A percentile compares a stretch with the other conserved stretches of the same genome.
Conservation (phyloP, 2,113 vertebrate genomes). For the Cyphomyrus plagiostoma region DNA sequence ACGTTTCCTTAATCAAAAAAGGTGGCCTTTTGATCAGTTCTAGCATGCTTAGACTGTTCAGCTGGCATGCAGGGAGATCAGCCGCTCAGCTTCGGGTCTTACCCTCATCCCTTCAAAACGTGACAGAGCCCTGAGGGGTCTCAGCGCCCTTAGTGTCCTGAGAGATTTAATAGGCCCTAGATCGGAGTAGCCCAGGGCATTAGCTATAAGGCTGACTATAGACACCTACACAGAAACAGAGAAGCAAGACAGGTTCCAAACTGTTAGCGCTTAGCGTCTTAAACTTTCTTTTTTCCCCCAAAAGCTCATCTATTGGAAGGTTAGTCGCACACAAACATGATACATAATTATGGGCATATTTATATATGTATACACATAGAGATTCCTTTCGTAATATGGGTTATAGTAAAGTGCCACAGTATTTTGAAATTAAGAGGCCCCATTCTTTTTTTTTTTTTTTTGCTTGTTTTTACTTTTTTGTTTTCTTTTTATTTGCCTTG, state of each 20-base stretch:
- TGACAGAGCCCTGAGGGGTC: slow-evolving; percentile 99
- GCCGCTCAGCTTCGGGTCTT: slow-evolving; percentile 84
- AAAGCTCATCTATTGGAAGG: slow-evolving; percentile 52
- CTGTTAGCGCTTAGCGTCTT: slow-evolving; percentile 65
- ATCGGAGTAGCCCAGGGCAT: slow-evolving; percentile 99
- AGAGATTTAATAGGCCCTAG: slow-evolving; percentile 99
- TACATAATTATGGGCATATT: slow-evolving; percentile 38
- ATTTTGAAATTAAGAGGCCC: slow-evolving; percentile 40
- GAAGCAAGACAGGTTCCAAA: slow-evolving; percentile 70
- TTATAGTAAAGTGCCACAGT: slow-evolving; percentile 45
- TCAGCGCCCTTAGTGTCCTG: slow-evolving; percentile 99
- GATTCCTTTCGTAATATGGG: slow-evolving; percentile 38
- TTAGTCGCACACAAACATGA: slow-evolving; percentile 51
- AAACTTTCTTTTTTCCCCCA: slow-evolving; percentile 56
- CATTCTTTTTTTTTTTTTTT: slow-evolving; percentile 31
- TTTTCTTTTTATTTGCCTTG: slow-evolving; percentile 36
- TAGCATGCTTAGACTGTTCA: slow-evolving; percentile 82
- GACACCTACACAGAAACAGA: slow-evolving; percentile 95
- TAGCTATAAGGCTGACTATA: slow-evolving; percentile 99
- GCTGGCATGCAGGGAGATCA: slow-evolving; percentile 91
- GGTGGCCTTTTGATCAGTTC: slow-evolving; percentile 63
- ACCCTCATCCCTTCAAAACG: slow-evolving; percentile 99
- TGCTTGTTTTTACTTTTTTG: slow-evolving; percentile 26
- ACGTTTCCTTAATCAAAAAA: slow-evolving; percentile 10
- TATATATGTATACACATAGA: slow-evolving; percentile 34